Evolutionary conservation across 2,113 vertebrate species (phyloP), one percentile per base, ranked within the genome.

Genomic region (Oceanodroma tethys): DNA sequence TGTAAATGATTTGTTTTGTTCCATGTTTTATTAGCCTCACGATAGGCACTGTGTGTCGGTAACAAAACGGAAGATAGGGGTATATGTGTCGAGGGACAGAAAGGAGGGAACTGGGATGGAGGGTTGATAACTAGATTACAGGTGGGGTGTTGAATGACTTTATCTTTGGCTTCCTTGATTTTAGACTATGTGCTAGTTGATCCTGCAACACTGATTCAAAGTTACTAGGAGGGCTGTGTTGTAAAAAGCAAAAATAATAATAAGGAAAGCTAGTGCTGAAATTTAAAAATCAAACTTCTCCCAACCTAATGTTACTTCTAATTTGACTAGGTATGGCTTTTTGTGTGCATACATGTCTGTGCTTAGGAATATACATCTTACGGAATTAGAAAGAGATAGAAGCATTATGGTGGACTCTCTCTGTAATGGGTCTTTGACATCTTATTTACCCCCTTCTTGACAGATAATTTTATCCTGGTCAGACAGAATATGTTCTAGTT

Each of bases 21-120:
- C 55, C 42, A 23, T 36, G 16, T n/a, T 48, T 83, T 84, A 22
- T 40, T 66, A 34, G 45, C 17, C 38, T 50, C 67, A 30, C 0
- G 1, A 10, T 18, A 52, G 48, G 14, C 18, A 25, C 30, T 10
- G 7, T 32, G 25, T 47, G 21, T 65, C 0, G 0, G 15, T 32
- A 50, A 45, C 34, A 34, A 70, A 66, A 71, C 42, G 47, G 13
- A 45, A 50, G 34, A 48, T 42, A 42, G 22, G 9, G 4, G 0
- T 40, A 1, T 10, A 22, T 1, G 1, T 36, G 12, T 62, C 1
- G 0, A 81, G 38, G 22, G 40, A 45, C 30, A 27, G 34, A 50
- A 16, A 55, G 13, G 43, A 79, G 47, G 16, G 30, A 66, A 36
- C 13, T 63, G 38, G 22, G 17, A 59, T 0, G 4, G 19, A 79